Conservation (phyloP, 2,113 vertebrate genomes). For the human region DNA sequence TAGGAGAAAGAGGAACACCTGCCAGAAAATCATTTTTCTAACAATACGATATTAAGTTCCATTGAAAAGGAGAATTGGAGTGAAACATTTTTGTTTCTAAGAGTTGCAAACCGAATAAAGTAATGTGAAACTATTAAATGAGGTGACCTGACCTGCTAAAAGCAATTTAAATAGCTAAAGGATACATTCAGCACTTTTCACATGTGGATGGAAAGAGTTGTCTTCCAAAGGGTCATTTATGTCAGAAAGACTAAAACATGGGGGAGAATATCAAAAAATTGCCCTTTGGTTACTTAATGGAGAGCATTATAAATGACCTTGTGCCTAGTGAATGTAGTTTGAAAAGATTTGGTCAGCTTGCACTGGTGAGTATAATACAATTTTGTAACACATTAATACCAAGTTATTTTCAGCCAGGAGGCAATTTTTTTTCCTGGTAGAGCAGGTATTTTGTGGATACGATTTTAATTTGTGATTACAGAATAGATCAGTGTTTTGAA, state of each 20-base stretch:
- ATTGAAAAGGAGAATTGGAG: slow-evolving; percentile 39
- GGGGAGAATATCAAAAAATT: slow-evolving; percentile 57
- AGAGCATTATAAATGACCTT: slow-evolving; percentile 59
- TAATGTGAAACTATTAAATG: slow-evolving; percentile 67
- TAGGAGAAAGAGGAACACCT: background rate
- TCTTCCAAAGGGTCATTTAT: slow-evolving; percentile 64
- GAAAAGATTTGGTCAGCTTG: slow-evolving; percentile 45
- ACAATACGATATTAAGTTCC: slow-evolving; percentile 30
- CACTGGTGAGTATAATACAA: background rate
- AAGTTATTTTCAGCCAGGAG: slow-evolving; percentile 23
- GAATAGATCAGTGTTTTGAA: slow-evolving; percentile 1
- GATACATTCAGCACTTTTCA: slow-evolving; percentile 61
- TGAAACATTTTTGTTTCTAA: slow-evolving; percentile 62
- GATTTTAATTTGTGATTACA: slow-evolving; percentile 23
- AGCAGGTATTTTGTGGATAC: background rate
- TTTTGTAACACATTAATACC: background rate
- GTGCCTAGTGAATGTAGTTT: background rate
- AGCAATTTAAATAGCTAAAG: slow-evolving; percentile 74
- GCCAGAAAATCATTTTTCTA: background rate
- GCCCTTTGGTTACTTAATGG: slow-evolving; percentile 28
- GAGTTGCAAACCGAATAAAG: slow-evolving; percentile 66
- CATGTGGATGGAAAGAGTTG: slow-evolving; percentile 55
- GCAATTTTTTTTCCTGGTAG: slow-evolving; percentile 12
- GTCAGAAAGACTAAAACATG: slow-evolving; percentile 61
- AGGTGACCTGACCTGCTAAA: slow-evolving; percentile 71